These are phyloP conservation scores for Leptopterna dolabrata DNA, from an alignment of 2,888 invertebrate genomes.

Conservation along the genomic window DNA sequence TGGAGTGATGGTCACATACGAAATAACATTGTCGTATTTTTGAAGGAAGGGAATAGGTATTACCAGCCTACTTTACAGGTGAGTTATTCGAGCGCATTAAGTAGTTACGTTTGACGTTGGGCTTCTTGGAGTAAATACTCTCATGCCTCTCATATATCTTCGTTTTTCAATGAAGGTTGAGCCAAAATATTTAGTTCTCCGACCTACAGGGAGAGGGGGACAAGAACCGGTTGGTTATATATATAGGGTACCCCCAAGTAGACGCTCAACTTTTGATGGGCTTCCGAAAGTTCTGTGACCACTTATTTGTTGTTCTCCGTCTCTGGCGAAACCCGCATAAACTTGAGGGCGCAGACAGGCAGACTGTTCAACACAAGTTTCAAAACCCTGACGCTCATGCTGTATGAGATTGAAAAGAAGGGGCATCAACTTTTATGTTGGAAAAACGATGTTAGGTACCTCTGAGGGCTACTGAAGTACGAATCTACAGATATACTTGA, in stretches of 20 bases:
- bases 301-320: conserved; percentile 29
- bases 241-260: neutral
- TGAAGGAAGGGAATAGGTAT: too few relatives aligned
- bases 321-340: conserved; percentile 15
- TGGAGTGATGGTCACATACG: too few relatives aligned
- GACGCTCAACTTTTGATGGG: conserved; percentile 22
- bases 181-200: neutral
- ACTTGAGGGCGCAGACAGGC: conserved; percentile 10
- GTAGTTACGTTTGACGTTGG: too few relatives aligned
- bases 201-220: neutral
- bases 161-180: neutral
- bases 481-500: too few relatives aligned
- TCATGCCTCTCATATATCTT: neutral
- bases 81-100: too few relatives aligned
- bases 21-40: too few relatives aligned
- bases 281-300: conserved; percentile 25
- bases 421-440: neutral
- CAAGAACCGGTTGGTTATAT: neutral
- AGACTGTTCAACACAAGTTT: conserved; percentile 23
- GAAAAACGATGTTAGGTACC: neutral
- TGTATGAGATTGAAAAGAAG: conserved; percentile 8
- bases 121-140: neutral
- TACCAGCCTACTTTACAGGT: too few relatives aligned
- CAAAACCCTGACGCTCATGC: conserved; percentile 2
- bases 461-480: too few relatives aligned